A percentile compares a stretch with the other conserved stretches of the same genome.
Evolutionary conservation across 2,113 vertebrate species (phyloP).

Genomic region (Sturnira hondurensis): DNA sequence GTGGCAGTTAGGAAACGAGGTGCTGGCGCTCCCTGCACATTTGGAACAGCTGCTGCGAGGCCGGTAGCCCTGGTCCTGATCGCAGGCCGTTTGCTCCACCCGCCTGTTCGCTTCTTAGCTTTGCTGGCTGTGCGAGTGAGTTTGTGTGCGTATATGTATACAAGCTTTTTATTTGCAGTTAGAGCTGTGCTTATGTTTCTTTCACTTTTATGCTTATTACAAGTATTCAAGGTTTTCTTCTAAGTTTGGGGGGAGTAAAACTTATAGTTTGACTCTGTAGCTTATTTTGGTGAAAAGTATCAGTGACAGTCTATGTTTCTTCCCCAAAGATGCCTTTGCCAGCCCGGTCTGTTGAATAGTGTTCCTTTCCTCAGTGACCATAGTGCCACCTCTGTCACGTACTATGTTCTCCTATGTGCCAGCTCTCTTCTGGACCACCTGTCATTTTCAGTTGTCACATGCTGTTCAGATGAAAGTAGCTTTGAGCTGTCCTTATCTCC

Average conservation of each 20-base stretch:
- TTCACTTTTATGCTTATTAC: neutral
- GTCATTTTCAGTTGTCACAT: neutral
- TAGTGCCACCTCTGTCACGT: neutral
- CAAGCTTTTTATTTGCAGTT: neutral
- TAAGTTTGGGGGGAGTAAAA: neutral
- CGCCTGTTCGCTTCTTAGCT: neutral
- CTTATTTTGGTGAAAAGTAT: neutral
- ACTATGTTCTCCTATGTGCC: neutral
- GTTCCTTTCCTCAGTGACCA: neutral
- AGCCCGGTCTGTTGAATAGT: neutral
- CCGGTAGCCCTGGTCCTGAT: neutral
- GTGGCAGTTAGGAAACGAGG: neutral
- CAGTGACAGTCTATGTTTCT: neutral
- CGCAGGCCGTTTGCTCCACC: neutral
- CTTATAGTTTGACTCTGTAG: neutral
- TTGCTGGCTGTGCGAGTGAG: neutral
- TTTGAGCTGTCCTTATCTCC: neutral
- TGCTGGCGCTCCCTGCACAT: neutral
- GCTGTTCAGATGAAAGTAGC: neutral
- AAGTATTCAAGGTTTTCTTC: neutral
- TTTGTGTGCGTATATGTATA: neutral
- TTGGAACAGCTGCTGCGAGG: neutral
- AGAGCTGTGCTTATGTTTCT: neutral
- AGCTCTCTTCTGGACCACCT: neutral
- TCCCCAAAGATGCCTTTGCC: neutral